Conservation (phyloP, 2,113 vertebrate species). For the Silurus glanis region DNA sequence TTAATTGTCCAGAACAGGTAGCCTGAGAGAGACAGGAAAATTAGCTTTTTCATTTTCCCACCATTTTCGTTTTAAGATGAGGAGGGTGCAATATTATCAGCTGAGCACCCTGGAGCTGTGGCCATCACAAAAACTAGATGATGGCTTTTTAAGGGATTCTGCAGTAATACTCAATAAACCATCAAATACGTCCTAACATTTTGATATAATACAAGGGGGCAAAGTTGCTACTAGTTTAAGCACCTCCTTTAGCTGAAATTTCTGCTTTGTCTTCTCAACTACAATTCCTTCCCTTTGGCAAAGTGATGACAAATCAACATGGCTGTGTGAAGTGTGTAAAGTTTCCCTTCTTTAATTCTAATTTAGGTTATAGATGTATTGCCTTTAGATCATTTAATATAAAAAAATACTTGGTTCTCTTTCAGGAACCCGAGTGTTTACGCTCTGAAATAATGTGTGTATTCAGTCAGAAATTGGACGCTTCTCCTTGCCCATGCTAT, state of each 20-base stretch:
- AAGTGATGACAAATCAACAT: background rate
- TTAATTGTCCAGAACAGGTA: background rate
- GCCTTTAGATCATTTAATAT: too few species aligned
- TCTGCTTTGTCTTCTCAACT: background rate
- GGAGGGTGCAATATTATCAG: background rate
- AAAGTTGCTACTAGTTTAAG: background rate
- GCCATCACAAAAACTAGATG: background rate
- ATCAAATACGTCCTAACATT: background rate
- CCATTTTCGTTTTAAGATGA: background rate
- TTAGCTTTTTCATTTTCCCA: background rate
- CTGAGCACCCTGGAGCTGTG: background rate
- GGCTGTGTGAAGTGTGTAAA: background rate
- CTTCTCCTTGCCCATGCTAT: too few species aligned
- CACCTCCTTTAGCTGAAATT: too few species aligned
- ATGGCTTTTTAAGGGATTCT: background rate
- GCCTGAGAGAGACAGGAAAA: background rate
- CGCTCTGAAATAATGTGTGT: too few species aligned
- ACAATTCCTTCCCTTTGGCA: background rate
- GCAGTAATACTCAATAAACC: background rate
- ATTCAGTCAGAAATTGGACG: too few species aligned
- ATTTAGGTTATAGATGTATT: too few species aligned
- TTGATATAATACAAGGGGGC: background rate
- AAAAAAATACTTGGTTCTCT: too few species aligned
- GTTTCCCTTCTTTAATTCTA: background rate
- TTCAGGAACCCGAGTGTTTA: too few species aligned